Evolutionary conservation across 2,888 invertebrate species (phyloP).

Genomic region (Vesta saturnalis): DNA sequence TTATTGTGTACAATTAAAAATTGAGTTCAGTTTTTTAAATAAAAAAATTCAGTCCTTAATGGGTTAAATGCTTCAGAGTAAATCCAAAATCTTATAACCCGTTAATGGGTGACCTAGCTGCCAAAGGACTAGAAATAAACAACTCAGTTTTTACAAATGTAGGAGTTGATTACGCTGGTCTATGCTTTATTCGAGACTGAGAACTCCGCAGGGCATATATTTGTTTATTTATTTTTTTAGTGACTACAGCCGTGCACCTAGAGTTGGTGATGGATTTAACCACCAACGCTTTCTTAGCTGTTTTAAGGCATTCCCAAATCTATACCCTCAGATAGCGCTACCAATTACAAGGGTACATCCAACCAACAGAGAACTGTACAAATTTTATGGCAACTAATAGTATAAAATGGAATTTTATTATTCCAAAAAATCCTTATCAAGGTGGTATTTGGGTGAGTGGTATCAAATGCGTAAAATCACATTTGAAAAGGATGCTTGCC

Average conservation of each 20-base stretch:
- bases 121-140: not conserved
- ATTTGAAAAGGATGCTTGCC: not conserved
- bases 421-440: not conserved
- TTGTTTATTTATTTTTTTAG: not conserved
- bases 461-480: not conserved
- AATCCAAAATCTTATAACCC: no score
- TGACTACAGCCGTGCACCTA: not conserved
- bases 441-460: not conserved
- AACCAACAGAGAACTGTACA: no score
- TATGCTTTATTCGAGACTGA: conserved; percentile 16
- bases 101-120: conserved; percentile 26
- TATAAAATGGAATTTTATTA: no score
- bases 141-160: conserved; percentile 12
- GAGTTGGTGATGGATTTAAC: not conserved
- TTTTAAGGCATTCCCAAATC: not conserved
- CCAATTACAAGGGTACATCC: conserved; percentile 20
- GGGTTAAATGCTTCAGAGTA: no score
- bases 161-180: no score
- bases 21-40: no score
- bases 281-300: not conserved
- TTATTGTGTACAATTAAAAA: no score
- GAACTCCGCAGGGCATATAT: not conserved
- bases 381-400: no score
- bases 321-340: not conserved
- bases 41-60: no score